Percentiles rank a stretch among this genome's conserved stretches.
phyloP scores from a whole-genome alignment of 2,113 vertebrate species.

The Fulica atra region DNA sequence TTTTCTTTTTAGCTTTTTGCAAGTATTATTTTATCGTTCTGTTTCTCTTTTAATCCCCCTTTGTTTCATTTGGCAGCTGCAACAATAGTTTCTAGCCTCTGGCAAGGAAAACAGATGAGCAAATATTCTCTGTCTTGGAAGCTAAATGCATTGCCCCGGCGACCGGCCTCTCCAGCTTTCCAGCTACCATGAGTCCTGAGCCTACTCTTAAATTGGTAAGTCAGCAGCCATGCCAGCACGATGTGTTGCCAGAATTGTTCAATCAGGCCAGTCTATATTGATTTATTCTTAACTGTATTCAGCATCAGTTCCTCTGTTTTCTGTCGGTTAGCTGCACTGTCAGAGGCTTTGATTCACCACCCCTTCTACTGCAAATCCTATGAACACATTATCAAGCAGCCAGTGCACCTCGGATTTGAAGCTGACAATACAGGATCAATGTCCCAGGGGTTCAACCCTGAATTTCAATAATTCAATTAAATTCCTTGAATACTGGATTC shows the following conservation, averaged over 20 bases:
- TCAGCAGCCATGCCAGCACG: conserved; percentile 63
- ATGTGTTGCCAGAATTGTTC: conserved; percentile 47
- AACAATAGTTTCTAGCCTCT: conserved; percentile 54
- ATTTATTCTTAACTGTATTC: conserved; percentile 65
- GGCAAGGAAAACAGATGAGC: conserved; percentile 70
- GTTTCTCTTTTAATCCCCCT: conserved; percentile 61
- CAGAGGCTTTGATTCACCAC: conserved; percentile 73
- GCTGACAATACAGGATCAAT: conserved; percentile 73
- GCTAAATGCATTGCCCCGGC: conserved; percentile 37
- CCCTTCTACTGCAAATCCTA: conserved; percentile 62
- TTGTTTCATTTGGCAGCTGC: conserved; percentile 67
- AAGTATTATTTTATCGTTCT: neutral
- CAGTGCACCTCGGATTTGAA: conserved; percentile 47
- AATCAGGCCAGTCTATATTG: conserved; percentile 41
- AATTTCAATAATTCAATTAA: conserved; percentile 80
- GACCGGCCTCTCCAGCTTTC: conserved; percentile 44
- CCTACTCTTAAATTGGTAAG: conserved; percentile 69
- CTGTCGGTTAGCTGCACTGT: conserved; percentile 69
- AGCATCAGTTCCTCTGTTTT: conserved; percentile 69
- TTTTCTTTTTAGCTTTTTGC: neutral
- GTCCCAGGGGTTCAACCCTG: conserved; percentile 62
- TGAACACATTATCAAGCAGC: conserved; percentile 66
- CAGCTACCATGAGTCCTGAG: conserved; percentile 51
- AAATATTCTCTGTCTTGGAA: conserved; percentile 71
- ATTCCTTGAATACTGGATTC: conserved; percentile 66